phyloP scores from a whole-genome alignment of 2,797 vertebrate species.

The Ptychobarbus kaznakovi region DNA sequence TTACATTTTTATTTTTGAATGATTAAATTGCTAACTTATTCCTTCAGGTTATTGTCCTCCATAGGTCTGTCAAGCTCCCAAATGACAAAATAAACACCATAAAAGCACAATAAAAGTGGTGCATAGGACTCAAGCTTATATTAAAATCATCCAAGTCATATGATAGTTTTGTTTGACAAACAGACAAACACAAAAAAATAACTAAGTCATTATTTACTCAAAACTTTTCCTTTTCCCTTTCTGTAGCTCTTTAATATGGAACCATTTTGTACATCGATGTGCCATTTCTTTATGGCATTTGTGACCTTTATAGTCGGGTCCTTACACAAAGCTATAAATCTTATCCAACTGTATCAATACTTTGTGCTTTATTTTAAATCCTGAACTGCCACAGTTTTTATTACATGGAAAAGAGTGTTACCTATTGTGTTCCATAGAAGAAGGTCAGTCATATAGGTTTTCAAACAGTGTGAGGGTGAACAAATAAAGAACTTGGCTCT shows the following conservation, averaged over 20 bases:
- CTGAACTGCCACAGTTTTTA: background rate
- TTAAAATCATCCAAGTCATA: background rate
- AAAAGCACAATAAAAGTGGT: background rate
- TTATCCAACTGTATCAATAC: too few relatives aligned
- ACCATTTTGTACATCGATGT: background rate
- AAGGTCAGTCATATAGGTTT: background rate
- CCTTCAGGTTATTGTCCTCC: background rate
- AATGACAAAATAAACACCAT: background rate
- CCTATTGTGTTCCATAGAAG: background rate
- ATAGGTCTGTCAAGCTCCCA: background rate
- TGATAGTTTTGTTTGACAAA: background rate
- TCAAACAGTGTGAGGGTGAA: background rate
- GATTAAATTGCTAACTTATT: background rate
- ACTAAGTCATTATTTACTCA: too few relatives aligned
- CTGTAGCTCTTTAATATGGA: background rate
- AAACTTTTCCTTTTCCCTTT: background rate
- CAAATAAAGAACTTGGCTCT: background rate
- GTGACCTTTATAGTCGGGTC: too few relatives aligned
- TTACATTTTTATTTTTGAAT: background rate
- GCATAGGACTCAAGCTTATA: background rate
- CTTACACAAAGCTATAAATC: too few relatives aligned
- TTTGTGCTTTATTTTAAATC: background rate
- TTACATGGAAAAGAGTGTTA: background rate
- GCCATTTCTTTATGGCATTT: too few relatives aligned
- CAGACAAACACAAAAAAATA: background rate